Percentiles rank a stretch among this genome's conserved stretches.
Conservation (phyloP, 2,797 vertebrate genomes). For the Enteromius paludinosus region DNA sequence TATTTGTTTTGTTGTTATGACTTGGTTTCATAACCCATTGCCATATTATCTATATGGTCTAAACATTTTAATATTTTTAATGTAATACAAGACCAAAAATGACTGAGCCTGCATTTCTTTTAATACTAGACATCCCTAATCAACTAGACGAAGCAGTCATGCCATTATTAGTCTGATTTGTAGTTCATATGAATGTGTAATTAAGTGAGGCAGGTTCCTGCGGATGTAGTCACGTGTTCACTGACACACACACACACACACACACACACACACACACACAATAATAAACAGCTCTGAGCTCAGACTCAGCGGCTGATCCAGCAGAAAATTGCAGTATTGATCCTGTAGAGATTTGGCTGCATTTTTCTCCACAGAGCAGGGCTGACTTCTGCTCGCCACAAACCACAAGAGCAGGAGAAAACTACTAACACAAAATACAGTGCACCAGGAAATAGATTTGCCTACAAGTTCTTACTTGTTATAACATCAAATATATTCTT, state of each 20-base stretch:
- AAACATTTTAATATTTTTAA: not conserved
- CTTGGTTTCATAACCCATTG: not conserved
- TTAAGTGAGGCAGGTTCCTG: not conserved
- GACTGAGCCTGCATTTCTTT: not conserved
- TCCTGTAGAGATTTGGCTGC: constrained; percentile 44
- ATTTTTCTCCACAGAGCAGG: constrained; percentile 5
- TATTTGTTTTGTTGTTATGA: not conserved
- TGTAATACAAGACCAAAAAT: not conserved
- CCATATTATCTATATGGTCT: not conserved
- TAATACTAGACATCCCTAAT: not conserved
- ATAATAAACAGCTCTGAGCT: constrained; percentile 46
- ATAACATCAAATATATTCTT: not conserved
- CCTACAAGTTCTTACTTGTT: not conserved
- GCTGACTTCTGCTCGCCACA: constrained; percentile 26
- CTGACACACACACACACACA: not conserved
- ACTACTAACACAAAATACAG: not conserved
- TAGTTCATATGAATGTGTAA: no score
- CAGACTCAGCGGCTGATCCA: constrained; percentile 46
- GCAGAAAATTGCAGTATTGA: constrained; percentile 58
- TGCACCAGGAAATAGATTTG: not conserved
- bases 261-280: not conserved
- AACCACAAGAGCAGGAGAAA: not conserved
- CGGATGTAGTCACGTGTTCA: not conserved
- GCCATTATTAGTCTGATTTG: not conserved
- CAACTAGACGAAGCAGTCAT: not conserved